phyloP scores from a whole-genome alignment of 2,888 invertebrate genomes.

The Beris chalybata region DNA sequence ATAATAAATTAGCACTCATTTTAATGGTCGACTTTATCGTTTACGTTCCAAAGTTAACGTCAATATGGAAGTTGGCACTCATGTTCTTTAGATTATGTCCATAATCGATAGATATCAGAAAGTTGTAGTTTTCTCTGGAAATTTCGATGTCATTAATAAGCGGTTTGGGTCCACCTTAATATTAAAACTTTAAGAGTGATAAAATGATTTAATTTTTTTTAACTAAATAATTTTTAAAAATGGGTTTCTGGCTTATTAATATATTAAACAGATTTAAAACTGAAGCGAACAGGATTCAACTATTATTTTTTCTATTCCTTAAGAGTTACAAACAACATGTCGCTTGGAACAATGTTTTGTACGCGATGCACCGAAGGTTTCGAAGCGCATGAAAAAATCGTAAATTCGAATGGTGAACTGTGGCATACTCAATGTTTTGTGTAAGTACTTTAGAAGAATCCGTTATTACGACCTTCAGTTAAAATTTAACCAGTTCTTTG shows the following conservation, averaged over 20 bases:
- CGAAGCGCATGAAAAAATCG: conserved; percentile 95
- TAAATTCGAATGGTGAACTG: conserved; percentile 96
- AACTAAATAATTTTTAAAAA: not conserved
- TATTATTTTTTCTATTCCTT: not conserved
- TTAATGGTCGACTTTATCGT: too few relatives aligned
- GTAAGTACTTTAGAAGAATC: conserved; percentile 62
- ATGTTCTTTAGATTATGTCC: too few relatives aligned
- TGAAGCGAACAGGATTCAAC: too few relatives aligned
- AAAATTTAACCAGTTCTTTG: conserved; percentile 31
- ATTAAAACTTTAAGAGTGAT: not conserved
- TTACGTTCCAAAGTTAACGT: too few relatives aligned
- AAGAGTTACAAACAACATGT: conserved; percentile 64
- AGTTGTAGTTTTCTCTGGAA: too few relatives aligned
- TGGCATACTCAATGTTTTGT: conserved; percentile 99
- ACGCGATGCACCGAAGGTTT: conserved; percentile 96
- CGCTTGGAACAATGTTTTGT: conserved; percentile 90
- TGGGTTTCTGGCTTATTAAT: not conserved
- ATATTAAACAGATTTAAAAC: not conserved
- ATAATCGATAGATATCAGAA: too few relatives aligned
- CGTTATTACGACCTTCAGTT: too few relatives aligned
- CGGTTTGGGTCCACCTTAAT: not conserved
- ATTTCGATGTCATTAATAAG: too few relatives aligned
- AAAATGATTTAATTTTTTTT: not conserved
- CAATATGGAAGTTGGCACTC: too few relatives aligned
- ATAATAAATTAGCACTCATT: too few relatives aligned